Conservation (phyloP, 2,113 vertebrate species). For the Macquaria ambigua region DNA sequence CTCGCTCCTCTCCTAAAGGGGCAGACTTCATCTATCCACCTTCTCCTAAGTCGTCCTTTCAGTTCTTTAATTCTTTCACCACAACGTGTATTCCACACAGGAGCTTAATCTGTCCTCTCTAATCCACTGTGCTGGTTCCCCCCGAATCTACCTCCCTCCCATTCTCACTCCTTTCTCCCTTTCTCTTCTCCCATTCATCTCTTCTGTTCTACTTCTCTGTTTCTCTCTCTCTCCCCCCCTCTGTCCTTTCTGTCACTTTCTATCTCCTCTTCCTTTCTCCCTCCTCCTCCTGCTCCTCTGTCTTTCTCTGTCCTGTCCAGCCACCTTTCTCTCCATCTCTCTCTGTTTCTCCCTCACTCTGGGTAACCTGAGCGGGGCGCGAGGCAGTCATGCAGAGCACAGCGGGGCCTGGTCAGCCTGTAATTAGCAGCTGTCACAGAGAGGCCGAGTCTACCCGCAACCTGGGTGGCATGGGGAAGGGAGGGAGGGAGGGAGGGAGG, state of each 20-base stretch:
- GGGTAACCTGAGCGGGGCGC: slow-evolving; percentile 84
- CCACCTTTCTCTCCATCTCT: slow-evolving; percentile 77
- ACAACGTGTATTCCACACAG: slow-evolving; percentile 81
- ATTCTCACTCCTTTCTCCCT: slow-evolving; percentile 55
- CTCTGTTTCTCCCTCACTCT: slow-evolving; percentile 71
- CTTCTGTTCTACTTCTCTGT: slow-evolving; percentile 57
- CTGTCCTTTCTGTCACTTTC: slow-evolving; percentile 43
- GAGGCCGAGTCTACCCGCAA: slow-evolving; percentile 85
- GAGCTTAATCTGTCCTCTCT: slow-evolving; percentile 83
- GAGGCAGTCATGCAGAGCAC: slow-evolving; percentile 86
- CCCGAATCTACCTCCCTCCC: slow-evolving; percentile 64
- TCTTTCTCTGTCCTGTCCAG: slow-evolving; percentile 63
- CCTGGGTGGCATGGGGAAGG: slow-evolving; percentile 87
- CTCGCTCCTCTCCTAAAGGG: slow-evolving; percentile 38
- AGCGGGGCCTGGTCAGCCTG: slow-evolving; percentile 85
- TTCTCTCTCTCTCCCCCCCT: slow-evolving; percentile 34
- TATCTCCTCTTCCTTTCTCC: slow-evolving; percentile 43
- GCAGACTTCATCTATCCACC: slow-evolving; percentile 69
- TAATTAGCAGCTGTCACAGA: slow-evolving; percentile 89
- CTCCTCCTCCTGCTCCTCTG: slow-evolving; percentile 45
- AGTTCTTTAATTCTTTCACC: slow-evolving; percentile 77
- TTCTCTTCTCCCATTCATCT: slow-evolving; percentile 68
- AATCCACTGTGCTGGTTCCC: slow-evolving; percentile 78
- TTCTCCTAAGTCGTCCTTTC: slow-evolving; percentile 75
- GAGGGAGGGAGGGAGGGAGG: slow-evolving; percentile 29